These are phyloP conservation scores for Lycaena phlaeas DNA, from an alignment of 2,888 invertebrate species.

Conservation along the genomic window DNA sequence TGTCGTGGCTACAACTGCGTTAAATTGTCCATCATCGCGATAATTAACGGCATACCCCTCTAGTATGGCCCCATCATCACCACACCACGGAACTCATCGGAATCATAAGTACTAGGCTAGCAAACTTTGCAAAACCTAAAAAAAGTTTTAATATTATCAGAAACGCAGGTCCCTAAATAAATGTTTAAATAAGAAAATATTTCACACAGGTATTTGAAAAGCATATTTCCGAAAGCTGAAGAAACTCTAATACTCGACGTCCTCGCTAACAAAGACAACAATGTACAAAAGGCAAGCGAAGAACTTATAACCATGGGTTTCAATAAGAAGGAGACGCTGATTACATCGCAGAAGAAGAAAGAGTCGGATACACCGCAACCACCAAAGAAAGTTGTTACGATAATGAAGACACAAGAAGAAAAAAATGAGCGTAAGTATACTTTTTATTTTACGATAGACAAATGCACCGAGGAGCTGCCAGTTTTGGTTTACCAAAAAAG, in stretches of 20 bases:
- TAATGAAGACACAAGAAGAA: constrained; percentile 79
- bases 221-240: constrained; percentile 91
- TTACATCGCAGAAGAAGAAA: constrained; percentile 35
- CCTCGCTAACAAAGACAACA: constrained; percentile 89
- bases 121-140: no score
- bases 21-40: no score
- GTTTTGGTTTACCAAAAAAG: no score
- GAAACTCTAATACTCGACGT: constrained; percentile 89
- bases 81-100: no score
- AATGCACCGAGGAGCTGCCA: no score
- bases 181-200: neutral
- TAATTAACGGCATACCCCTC: no score
- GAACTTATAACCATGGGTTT: constrained; percentile 86
- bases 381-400: constrained; percentile 69
- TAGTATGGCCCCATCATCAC: no score
- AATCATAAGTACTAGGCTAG: no score
- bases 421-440: constrained; percentile 77
- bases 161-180: no score
- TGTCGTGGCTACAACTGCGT: no score
- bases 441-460: no score
- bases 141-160: no score
- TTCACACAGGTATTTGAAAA: constrained; percentile 86
- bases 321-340: constrained; percentile 78
- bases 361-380: constrained; percentile 37
- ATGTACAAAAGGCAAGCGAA: constrained; percentile 91